Evolutionary conservation across 1,140 invertebrate species (phyloP).

Genomic region (Drosophila bocki): DNA sequence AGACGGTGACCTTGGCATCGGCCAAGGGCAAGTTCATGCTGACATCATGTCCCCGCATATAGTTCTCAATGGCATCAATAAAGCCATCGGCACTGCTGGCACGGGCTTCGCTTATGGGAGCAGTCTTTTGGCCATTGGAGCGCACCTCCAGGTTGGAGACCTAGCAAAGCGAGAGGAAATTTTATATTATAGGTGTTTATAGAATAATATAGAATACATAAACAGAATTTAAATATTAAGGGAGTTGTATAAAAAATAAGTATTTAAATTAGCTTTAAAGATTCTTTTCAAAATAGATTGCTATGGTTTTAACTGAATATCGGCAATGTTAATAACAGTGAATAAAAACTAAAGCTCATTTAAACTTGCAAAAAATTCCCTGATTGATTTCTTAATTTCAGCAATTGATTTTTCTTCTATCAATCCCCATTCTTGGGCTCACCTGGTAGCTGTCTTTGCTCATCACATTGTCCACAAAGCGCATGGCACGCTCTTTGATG

Average conservation of each 20-base stretch:
- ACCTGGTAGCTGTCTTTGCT: conserved; percentile 92
- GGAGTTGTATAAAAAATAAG: no score
- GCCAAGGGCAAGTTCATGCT: conserved; percentile 90
- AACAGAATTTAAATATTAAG: background rate
- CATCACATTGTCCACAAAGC: conserved; percentile 91
- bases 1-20: conserved; percentile 90
- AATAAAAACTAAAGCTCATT: background rate
- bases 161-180: conserved; percentile 25
- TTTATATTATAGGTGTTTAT: background rate
- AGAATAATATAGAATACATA: background rate
- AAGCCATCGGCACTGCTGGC: conserved; percentile 82
- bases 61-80: conserved; percentile 89
- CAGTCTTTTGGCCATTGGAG: conserved; percentile 87
- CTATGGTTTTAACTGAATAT: background rate
- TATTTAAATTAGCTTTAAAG: no score
- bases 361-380: background rate
- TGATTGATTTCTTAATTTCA: background rate
- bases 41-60: conserved; percentile 91
- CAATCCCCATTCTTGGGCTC: conserved; percentile 50
- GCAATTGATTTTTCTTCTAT: background rate
- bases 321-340: background rate
- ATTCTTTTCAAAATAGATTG: background rate
- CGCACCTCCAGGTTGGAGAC: conserved; percentile 88
- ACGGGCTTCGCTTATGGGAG: conserved; percentile 87
- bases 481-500: conserved; percentile 92